Evolutionary conservation across 2,797 vertebrate species (phyloP).

Genomic region (Notolepis coatsorum): DNA sequence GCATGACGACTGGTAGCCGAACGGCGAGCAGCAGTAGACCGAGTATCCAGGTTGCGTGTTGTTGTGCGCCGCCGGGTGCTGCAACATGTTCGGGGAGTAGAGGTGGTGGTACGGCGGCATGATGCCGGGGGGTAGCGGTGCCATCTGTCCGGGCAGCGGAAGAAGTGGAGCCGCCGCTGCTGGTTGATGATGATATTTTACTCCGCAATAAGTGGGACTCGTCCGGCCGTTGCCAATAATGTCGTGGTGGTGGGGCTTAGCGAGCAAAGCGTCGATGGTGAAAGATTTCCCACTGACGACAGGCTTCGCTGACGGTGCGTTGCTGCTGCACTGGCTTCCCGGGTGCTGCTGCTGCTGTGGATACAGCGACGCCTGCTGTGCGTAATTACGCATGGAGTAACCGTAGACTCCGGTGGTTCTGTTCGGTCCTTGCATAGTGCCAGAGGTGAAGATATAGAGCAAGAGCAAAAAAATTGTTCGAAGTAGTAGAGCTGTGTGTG

Average conservation of each 20-base stretch:
- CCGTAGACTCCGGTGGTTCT: slow-evolving; percentile 56
- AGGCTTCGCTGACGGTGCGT: slow-evolving; percentile 50
- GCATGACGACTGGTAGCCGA: slow-evolving; percentile 70
- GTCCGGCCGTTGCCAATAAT: slow-evolving; percentile 28
- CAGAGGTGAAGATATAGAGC: background rate
- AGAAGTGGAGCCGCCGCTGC: slow-evolving; percentile 33
- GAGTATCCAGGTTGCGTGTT: slow-evolving; percentile 73
- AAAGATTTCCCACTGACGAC: slow-evolving; percentile 77
- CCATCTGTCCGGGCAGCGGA: slow-evolving; percentile 51
- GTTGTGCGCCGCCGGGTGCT: slow-evolving; percentile 15
- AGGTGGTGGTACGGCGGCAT: slow-evolving; percentile 52
- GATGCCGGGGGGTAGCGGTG: too few species aligned
- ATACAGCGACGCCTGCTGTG: slow-evolving; percentile 43
- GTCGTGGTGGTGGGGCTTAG: slow-evolving; percentile 77
- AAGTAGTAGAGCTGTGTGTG: slow-evolving; percentile 15
- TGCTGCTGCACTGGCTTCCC: slow-evolving; percentile 47
- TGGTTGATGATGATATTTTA: slow-evolving; percentile 59
- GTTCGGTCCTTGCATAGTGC: slow-evolving; percentile 76
- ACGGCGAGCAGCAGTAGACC: slow-evolving; percentile 77
- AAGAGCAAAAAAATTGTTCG: slow-evolving; percentile 12
- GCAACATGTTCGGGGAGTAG: slow-evolving; percentile 64
- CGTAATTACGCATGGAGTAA: slow-evolving; percentile 71
- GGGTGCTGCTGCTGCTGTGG: slow-evolving; percentile 60
- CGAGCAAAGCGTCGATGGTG: slow-evolving; percentile 87
- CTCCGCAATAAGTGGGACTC: slow-evolving; percentile 33